Evolutionary conservation across 2,113 vertebrate genomes (phyloP).

Genomic region (Erinaceus europaeus): DNA sequence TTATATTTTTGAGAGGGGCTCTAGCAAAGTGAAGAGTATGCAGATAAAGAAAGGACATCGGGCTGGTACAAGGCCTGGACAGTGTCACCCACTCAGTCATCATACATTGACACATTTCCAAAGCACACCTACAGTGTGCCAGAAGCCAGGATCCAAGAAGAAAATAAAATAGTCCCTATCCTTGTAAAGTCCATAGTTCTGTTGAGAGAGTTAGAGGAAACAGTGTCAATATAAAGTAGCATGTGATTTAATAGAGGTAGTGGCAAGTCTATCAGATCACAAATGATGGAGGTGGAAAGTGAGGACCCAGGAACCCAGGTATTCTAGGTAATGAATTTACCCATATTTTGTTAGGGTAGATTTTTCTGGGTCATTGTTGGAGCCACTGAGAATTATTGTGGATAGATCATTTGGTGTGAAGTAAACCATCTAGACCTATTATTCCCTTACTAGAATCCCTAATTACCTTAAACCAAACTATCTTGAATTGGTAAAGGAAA

Average conservation of each 20-base stretch:
- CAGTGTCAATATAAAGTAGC: background rate
- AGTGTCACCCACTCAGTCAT: background rate
- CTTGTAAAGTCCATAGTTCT: background rate
- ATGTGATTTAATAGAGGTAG: background rate
- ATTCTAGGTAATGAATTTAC: too few species aligned
- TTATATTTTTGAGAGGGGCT: slow-evolving; percentile 36
- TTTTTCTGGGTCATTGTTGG: background rate
- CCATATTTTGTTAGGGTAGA: background rate
- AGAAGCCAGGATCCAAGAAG: background rate
- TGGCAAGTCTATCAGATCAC: background rate
- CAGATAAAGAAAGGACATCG: slow-evolving; percentile 41
- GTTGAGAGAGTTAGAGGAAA: background rate
- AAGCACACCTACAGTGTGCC: background rate
- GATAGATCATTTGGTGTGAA: background rate
- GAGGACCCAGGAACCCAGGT: background rate
- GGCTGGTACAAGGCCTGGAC: slow-evolving; percentile 35
- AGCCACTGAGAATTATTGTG: background rate
- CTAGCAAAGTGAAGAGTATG: slow-evolving; percentile 27
- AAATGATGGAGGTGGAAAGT: background rate
- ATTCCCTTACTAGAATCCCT: background rate
- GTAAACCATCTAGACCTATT: background rate
- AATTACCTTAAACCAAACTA: background rate
- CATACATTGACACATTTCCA: background rate
- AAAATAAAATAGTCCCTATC: background rate
- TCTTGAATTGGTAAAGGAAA: rapidly evolving